Conservation (phyloP, 2,113 vertebrate genomes). For the Todiramphus saurophagus region DNA sequence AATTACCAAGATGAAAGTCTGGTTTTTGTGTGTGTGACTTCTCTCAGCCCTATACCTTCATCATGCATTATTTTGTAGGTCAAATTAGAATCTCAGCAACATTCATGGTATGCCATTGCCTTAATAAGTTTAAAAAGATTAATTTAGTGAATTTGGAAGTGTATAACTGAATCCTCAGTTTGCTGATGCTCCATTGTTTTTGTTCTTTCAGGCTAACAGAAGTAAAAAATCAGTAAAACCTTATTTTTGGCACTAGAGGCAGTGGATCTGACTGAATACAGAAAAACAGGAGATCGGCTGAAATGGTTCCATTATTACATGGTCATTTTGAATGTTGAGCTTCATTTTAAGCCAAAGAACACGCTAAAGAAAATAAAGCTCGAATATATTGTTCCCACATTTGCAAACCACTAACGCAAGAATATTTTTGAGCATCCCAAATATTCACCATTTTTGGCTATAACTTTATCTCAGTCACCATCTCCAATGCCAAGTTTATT, state of each 20-base stretch:
- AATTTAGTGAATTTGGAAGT: background rate
- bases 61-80: background rate
- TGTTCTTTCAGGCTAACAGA: background rate
- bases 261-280: background rate
- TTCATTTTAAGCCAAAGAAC: conserved; percentile 59
- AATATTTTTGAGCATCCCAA: conserved; percentile 63
- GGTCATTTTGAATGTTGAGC: conserved; percentile 46
- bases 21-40: background rate
- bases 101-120: background rate
- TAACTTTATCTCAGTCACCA: conserved; percentile 64
- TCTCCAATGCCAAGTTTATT: conserved; percentile 68
- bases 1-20: background rate
- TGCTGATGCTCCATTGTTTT: background rate
- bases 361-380: conserved; percentile 64
- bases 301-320: conserved; percentile 58
- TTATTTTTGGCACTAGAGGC: conserved; percentile 34
- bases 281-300: conserved; percentile 39
- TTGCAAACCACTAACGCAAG: conserved; percentile 68
- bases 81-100: background rate
- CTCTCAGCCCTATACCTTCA: background rate
- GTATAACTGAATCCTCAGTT: background rate
- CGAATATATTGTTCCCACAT: conserved; percentile 67
- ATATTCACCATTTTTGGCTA: conserved; percentile 59
- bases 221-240: conserved; percentile 46
- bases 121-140: background rate